A percentile compares a stretch with the other conserved stretches of the same genome.
Conservation (phyloP, 1,140 invertebrate species). For the Pararge aegeria region DNA sequence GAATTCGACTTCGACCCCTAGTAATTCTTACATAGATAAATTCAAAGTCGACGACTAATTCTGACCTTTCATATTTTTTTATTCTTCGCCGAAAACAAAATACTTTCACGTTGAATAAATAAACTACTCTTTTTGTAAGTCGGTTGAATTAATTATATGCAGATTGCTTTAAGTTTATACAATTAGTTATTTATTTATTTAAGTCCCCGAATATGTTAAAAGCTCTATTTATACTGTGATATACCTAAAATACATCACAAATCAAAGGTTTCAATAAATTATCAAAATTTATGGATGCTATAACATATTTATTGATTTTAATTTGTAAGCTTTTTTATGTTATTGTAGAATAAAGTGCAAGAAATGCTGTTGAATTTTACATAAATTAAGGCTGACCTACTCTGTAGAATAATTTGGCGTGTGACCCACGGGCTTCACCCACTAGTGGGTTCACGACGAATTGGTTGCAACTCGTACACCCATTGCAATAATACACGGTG, state of each 20-base stretch:
- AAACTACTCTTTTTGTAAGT: too few species aligned
- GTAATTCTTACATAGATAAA: too few species aligned
- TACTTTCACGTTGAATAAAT: too few species aligned
- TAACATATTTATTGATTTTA: neutral
- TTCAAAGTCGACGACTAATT: too few species aligned
- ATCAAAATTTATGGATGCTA: neutral
- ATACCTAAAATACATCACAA: neutral
- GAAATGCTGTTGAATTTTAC: neutral
- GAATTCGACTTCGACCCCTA: too few species aligned
- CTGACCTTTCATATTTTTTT: too few species aligned
- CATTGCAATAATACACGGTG: too few species aligned
- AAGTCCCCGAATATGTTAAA: neutral
- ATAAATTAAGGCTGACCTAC: neutral
- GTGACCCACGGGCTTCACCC: too few species aligned
- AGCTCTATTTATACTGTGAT: neutral
- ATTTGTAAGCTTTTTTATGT: neutral
- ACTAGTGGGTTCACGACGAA: too few species aligned
- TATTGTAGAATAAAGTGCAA: neutral
- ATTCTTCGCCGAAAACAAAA: too few species aligned
- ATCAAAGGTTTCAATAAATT: constrained; percentile 1
- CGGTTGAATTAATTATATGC: neutral
- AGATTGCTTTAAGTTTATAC: neutral
- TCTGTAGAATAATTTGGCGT: neutral
- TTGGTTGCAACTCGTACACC: too few species aligned
- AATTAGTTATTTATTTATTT: neutral